Conservation (phyloP, 2,888 invertebrate species). For the Apodemia mormo region DNA sequence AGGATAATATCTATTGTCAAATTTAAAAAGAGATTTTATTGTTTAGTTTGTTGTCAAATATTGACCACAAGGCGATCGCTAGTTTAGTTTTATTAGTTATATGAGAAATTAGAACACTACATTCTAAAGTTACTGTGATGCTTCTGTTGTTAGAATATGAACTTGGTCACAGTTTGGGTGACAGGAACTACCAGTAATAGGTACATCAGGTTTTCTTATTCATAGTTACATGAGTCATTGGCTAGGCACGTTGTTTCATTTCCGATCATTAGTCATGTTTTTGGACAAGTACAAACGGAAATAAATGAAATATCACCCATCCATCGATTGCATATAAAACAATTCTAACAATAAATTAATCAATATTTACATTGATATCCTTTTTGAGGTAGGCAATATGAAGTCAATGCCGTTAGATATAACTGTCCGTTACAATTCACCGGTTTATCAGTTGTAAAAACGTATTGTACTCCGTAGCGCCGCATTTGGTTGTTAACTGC, state of each 20-base stretch:
- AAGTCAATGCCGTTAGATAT: not conserved
- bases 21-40: too few relatives aligned
- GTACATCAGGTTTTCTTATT: not conserved
- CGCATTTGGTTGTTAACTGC: not conserved
- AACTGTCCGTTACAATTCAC: too few relatives aligned
- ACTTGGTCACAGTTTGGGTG: not conserved
- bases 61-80: too few relatives aligned
- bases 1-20: too few relatives aligned
- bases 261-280: slow-evolving; percentile 8
- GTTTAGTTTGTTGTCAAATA: too few relatives aligned
- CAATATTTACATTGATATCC: too few relatives aligned
- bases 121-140: not conserved
- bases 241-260: not conserved
- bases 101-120: too few relatives aligned
- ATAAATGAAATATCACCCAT: not conserved
- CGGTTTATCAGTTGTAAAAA: not conserved
- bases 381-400: too few relatives aligned
- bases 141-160: not conserved
- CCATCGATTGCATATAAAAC: not conserved
- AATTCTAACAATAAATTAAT: not conserved
- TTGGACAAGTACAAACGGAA: not conserved
- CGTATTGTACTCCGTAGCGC: not conserved
- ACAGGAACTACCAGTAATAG: not conserved
- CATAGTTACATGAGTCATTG: not conserved
- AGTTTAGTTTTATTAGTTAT: too few relatives aligned